Conservation (phyloP, 2,113 vertebrate genomes). For the Strix uralensis region DNA sequence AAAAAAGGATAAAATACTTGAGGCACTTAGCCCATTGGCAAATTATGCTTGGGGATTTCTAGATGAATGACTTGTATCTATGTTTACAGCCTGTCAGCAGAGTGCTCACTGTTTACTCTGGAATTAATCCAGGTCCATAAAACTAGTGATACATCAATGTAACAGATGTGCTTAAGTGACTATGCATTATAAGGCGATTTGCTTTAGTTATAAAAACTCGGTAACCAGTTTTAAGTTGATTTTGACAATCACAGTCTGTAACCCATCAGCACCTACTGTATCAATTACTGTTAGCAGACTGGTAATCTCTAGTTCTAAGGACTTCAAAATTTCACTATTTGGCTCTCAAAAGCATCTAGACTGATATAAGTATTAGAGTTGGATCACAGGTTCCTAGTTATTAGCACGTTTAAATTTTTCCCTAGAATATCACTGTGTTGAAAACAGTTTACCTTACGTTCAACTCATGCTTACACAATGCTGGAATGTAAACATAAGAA, state of each 20-base stretch:
- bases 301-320: not conserved
- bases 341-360: not conserved
- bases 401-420: not conserved
- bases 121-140: constrained; percentile 69
- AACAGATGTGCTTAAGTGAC: constrained; percentile 38
- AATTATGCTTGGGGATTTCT: not conserved
- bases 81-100: constrained; percentile 51
- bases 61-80: not conserved
- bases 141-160: constrained; percentile 51
- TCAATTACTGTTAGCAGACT: not conserved
- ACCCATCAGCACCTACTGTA: not conserved
- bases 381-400: not conserved
- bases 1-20: not conserved
- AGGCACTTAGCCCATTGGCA: not conserved
- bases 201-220: not conserved
- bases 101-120: constrained; percentile 65
- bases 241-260: not conserved
- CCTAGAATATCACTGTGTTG: not conserved
- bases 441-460: not conserved
- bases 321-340: not conserved
- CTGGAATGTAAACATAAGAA: not conserved
- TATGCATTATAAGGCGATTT: constrained; percentile 14
- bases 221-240: not conserved
- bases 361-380: not conserved
- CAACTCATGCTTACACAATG: not conserved